Conservation (phyloP, 2,888 invertebrate genomes). For the Papilio demoleus region DNA sequence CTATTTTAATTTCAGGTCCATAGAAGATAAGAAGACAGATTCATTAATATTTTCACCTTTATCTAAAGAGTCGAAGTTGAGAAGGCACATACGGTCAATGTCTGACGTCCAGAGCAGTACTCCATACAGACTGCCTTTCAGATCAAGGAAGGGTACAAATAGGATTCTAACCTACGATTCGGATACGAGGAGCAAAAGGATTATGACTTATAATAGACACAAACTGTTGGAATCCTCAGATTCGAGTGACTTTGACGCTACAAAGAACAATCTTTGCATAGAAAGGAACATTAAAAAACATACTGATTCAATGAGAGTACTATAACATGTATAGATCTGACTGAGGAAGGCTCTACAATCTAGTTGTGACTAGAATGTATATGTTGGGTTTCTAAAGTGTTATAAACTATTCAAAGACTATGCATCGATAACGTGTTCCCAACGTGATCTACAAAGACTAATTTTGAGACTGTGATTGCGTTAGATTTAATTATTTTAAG, state of each 20-base stretch:
- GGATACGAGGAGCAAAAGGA: conserved; percentile 68
- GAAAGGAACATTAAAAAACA: conserved; percentile 74
- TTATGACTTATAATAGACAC: conserved; percentile 60
- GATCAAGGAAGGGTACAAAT: conserved; percentile 65
- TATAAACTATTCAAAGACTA: conserved; percentile 44
- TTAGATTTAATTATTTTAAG: conserved; percentile 51
- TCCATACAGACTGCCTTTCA: conserved; percentile 68
- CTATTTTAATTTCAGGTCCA: conserved; percentile 66
- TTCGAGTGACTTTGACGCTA: conserved; percentile 69
- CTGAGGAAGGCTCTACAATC: conserved; percentile 60
- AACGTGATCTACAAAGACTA: conserved; percentile 62
- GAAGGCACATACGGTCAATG: conserved; percentile 78
- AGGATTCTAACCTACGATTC: conserved; percentile 74
- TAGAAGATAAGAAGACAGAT: conserved; percentile 62
- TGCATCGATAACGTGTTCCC: conserved; percentile 46
- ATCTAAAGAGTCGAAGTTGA: conserved; percentile 70
- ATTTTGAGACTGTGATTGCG: conserved; percentile 78
- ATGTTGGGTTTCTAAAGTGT: conserved; percentile 42
- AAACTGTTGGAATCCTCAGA: conserved; percentile 70
- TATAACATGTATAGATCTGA: conserved; percentile 60
- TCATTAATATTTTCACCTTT: conserved; percentile 65
- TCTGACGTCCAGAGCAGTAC: conserved; percentile 79
- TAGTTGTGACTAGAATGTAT: conserved; percentile 53
- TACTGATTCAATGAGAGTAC: conserved; percentile 77
- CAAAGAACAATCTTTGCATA: conserved; percentile 63